These are phyloP conservation scores for Cylloceria caligata DNA, from an alignment of 2,888 invertebrate species.

Conservation along the genomic window DNA sequence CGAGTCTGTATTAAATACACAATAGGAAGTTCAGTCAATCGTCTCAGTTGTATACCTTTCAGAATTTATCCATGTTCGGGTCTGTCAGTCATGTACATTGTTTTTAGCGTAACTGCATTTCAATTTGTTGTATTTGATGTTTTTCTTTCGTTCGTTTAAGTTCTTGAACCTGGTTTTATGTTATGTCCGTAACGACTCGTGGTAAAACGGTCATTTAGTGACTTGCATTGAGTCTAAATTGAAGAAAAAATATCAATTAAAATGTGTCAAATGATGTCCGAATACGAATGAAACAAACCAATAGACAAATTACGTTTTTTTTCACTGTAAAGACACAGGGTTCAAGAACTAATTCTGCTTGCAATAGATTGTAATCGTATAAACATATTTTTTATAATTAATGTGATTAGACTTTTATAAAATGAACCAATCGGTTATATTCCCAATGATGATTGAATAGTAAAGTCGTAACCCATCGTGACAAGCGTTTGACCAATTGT, in stretches of 20 bases:
- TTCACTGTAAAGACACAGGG: too few relatives aligned
- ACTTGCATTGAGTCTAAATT: background rate
- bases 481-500: constrained; percentile 16
- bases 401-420: too few relatives aligned
- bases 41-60: background rate
- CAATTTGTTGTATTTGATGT: background rate
- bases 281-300: too few relatives aligned
- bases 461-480: background rate
- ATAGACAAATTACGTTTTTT: too few relatives aligned
- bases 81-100: background rate
- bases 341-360: background rate
- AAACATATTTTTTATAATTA: too few relatives aligned
- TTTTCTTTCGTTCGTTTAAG: too few relatives aligned
- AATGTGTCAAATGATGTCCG: too few relatives aligned
- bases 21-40: background rate
- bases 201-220: background rate
- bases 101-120: background rate
- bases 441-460: background rate
- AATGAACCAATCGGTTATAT: too few relatives aligned
- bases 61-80: background rate
- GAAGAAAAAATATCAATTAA: background rate
- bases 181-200: background rate
- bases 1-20: background rate
- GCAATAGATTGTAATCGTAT: background rate
- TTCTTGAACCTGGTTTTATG: too few relatives aligned